These are phyloP conservation scores for Anguilla megastoma DNA, from an alignment of 2,797 vertebrate genomes.

Conservation along the genomic window DNA sequence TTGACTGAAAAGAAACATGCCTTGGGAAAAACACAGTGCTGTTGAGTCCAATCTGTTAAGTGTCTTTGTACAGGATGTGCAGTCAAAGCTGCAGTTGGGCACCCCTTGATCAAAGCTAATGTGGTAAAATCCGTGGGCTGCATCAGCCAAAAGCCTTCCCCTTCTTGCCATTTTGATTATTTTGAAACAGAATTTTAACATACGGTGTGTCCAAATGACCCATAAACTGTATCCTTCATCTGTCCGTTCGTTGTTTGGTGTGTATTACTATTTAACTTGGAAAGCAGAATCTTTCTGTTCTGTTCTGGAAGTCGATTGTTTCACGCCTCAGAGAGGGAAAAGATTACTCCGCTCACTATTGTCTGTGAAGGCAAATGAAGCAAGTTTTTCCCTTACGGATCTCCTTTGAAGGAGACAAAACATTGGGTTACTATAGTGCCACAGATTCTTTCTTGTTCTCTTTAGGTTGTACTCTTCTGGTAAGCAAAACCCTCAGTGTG, in stretches of 20 bases:
- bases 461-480: neutral
- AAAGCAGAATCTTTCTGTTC: neutral
- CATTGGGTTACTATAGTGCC: neutral
- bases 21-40: neutral
- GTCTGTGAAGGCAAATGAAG: neutral
- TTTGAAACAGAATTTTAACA: slow-evolving; percentile 7
- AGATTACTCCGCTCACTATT: neutral
- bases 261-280: neutral
- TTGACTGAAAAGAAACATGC: slow-evolving; percentile 20
- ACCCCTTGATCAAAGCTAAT: slow-evolving; percentile 8
- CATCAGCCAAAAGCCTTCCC: neutral
- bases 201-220: neutral
- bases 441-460: neutral
- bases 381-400: neutral
- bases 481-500: neutral
- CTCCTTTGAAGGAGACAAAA: neutral
- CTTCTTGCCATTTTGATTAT: slow-evolving; percentile 21
- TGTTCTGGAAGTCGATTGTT: neutral
- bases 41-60: slow-evolving; percentile 22
- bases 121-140: neutral
- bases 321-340: neutral
- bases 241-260: neutral
- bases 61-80: neutral
- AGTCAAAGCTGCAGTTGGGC: neutral
- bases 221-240: neutral